Base-by-base conservation (phyloP, 92 coral and sea anemone genomes). In the Micromussa lordhowensis region DNA sequence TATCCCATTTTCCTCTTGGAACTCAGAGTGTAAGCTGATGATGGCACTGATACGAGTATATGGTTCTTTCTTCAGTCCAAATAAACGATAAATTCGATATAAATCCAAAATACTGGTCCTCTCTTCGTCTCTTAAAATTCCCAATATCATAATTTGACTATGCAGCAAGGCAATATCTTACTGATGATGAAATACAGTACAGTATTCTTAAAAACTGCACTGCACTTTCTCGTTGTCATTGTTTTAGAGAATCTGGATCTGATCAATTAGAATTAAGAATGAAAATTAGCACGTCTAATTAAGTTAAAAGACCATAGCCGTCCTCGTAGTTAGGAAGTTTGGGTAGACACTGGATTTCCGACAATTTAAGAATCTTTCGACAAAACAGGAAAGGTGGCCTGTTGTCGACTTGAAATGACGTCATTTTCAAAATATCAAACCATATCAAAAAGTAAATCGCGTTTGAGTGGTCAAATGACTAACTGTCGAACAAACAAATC, bases 331-430 rank as follows among this genome's bases (percentile, higher is more conserved):
- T n/a, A n/a, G n/a, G n/a, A n/a, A n/a, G 28, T 30, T 81, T 21
- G 32, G 58, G 31, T 22, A 1, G 8, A 70, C 21, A 16, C 10
- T 34, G 31, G 22, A 68, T 70, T 84, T 84, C 88, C 88, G 81
- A 73, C 81, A 74, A 24, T 38, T 75, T 1, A 59, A 53, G 79
- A 57, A 74, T 32, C 80, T 36, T 71, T n/a, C 71, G 81, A 13
- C 88, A 75, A 84, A 84, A 84, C 88, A 84, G 88, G 88, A 74
- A 84, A 10, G 64, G 53, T 18, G 86, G 76, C 63, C 58, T 31
- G 38, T 83, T 71, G 48, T 69, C 75, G 28, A 82, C 28, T 31
- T 7, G 3, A 72, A 54, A 31, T n/a, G 68, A 81, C 85, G 15
- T 44, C 61, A 82, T 82, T 68, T 68, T 38, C 34, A 14, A 82